Evolutionary conservation across 2,797 vertebrate species (phyloP).

Genomic region (Coreius guichenoti): DNA sequence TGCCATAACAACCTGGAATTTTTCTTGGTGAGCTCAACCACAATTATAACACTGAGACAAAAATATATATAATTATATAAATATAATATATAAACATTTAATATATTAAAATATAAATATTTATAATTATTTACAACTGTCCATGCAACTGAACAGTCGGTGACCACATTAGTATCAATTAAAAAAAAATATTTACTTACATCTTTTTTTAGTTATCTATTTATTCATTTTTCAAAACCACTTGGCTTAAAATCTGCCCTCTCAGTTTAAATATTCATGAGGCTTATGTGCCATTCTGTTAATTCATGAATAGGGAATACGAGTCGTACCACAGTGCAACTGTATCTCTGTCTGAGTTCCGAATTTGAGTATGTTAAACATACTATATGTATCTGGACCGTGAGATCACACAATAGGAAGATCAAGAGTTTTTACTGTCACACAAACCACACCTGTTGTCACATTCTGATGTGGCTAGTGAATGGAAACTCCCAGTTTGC

Average conservation of each 20-base stretch:
- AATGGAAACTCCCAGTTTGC: slow-evolving; percentile 17
- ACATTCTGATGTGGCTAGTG: slow-evolving; percentile 1
- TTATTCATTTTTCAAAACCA: neutral
- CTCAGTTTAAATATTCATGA: neutral
- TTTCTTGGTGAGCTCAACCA: no score
- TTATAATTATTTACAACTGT: neutral
- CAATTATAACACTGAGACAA: no score
- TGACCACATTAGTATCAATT: neutral
- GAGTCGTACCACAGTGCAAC: no score
- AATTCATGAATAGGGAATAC: neutral
- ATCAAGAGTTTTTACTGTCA: slow-evolving; percentile 1
- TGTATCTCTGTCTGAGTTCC: neutral
- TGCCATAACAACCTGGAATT: no score
- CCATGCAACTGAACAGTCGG: neutral
- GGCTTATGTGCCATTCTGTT: neutral
- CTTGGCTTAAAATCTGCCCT: neutral
- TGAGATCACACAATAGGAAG: neutral
- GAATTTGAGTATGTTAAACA: neutral
- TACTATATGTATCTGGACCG: neutral
- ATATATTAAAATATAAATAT: no score
- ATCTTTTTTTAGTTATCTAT: neutral
- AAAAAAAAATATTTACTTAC: no score
- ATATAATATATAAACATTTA: no score
- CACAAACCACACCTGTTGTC: slow-evolving; percentile 10
- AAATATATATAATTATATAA: no score